Percentiles rank a stretch among this genome's conserved stretches.
Evolutionary conservation across 1,140 invertebrate species (phyloP).

Genomic region (Hyles euphorbiae): DNA sequence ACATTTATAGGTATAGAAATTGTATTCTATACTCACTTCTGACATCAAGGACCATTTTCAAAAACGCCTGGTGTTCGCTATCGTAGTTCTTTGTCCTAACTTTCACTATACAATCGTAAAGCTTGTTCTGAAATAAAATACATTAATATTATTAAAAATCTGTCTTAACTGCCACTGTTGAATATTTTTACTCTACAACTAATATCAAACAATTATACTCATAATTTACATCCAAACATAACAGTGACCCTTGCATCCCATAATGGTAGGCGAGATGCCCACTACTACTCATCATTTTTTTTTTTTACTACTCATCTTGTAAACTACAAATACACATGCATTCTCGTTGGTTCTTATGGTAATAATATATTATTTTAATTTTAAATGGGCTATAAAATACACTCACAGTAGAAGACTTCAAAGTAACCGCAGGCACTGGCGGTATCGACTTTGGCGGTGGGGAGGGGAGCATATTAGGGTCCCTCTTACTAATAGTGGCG

Average conservation of each 20-base stretch:
- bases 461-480: conserved; percentile 77
- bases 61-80: conserved; percentile 86
- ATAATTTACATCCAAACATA: too few species aligned
- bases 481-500: conserved; percentile 82
- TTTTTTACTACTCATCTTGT: too few species aligned
- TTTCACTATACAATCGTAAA: conserved; percentile 84
- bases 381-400: not conserved
- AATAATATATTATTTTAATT: too few species aligned
- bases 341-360: too few species aligned
- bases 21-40: conserved; percentile 77
- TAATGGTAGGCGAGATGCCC: too few species aligned
- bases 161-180: too few species aligned
- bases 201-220: too few species aligned
- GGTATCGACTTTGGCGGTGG: conserved; percentile 73
- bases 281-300: too few species aligned
- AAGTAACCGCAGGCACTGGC: conserved; percentile 44
- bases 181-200: too few species aligned
- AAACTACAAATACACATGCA: too few species aligned
- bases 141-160: not conserved
- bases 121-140: conserved; percentile 66
- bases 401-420: conserved; percentile 57
- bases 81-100: conserved; percentile 81
- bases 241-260: too few species aligned
- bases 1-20: not conserved
- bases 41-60: conserved; percentile 85